Base-by-base conservation (phyloP, 2,113 vertebrate genomes). In the Strix aluco region DNA sequence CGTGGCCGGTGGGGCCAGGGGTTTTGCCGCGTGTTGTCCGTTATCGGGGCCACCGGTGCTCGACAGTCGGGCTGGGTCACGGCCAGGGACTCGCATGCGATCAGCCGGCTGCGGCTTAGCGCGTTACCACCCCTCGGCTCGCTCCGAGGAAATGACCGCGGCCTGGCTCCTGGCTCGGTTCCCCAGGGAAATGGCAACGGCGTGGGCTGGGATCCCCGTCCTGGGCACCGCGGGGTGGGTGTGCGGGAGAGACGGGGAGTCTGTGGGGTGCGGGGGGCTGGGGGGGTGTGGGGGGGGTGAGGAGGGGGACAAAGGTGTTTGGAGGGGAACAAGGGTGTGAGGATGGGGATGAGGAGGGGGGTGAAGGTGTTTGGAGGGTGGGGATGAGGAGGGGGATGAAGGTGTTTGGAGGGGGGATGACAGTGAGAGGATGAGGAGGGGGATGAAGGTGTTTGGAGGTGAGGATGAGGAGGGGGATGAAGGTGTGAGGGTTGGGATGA, bases 1-100 rank as follows among this genome's bases (percentile, higher is more conserved):
- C 6, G 1, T 4, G 51, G 36, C 11, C 2, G 1, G 14, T 0
- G 7, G 46, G 20, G 13, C 13, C 0, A 1, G 26, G 51, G 26
- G 15, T 15, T 59, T 52, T 54, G 52, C 29, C 7, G 3, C 0
- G 5, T 3, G 40, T 67, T 90, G 44, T 20, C 71, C 10, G 1
- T 55, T 55, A 13, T 9, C 2, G 5, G 61, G 78, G 61, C 85
- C 11, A 3, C 5, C 5, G 6, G 58, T 26, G 88, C 78, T 90
- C 16, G 6, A 26, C 17, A 15, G 66, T 30, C 8, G 3, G 58
- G 62, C 66, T 95, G 92, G 81, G 78, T 49, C 1, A 0, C 1
- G 15, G 88, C 90, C 92, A 88, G 58, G 66, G 44, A 30, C 5
- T 88, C 3, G 14, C 34, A 22, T 44, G 74, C 29, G 10, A 90